Conservation (phyloP, 2,888 invertebrate species). For the Pachydiplax longipennis region DNA sequence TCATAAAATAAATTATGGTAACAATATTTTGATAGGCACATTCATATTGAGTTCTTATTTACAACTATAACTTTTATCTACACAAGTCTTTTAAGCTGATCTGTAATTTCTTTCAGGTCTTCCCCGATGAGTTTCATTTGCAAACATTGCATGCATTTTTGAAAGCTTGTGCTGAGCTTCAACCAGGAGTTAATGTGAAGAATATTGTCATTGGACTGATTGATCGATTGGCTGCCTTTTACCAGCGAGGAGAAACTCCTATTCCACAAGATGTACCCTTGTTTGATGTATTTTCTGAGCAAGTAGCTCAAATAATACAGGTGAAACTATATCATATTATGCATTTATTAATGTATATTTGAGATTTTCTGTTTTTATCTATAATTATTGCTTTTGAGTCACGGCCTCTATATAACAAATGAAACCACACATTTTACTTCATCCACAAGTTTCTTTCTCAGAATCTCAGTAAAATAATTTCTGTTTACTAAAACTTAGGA, state of each 20-base stretch:
- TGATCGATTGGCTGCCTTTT: conserved; percentile 85
- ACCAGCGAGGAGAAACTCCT: conserved; percentile 76
- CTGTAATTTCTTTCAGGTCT: conserved; percentile 68
- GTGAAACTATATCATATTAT: conserved; percentile 58
- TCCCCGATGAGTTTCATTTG: conserved; percentile 98
- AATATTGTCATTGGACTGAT: conserved; percentile 97
- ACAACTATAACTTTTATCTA: no score
- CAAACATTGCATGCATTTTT: conserved; percentile 94
- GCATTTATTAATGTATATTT: background rate
- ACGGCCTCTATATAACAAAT: no score
- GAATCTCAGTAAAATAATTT: no score
- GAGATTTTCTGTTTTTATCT: background rate
- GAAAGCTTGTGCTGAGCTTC: conserved; percentile 95
- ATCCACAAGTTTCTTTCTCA: no score
- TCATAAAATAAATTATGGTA: no score
- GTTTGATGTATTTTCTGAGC: conserved; percentile 98
- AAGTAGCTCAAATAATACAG: conserved; percentile 94
- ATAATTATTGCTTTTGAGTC: background rate
- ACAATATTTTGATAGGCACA: no score
- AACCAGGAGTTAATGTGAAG: conserved; percentile 95
- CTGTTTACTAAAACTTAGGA: no score
- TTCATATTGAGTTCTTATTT: no score
- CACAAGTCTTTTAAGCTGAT: no score
- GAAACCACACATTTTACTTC: no score
- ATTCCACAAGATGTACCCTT: conserved; percentile 89